These are phyloP conservation scores for Gymnocheta viridis DNA, from an alignment of 2,888 invertebrate species.

Conservation along the genomic window DNA sequence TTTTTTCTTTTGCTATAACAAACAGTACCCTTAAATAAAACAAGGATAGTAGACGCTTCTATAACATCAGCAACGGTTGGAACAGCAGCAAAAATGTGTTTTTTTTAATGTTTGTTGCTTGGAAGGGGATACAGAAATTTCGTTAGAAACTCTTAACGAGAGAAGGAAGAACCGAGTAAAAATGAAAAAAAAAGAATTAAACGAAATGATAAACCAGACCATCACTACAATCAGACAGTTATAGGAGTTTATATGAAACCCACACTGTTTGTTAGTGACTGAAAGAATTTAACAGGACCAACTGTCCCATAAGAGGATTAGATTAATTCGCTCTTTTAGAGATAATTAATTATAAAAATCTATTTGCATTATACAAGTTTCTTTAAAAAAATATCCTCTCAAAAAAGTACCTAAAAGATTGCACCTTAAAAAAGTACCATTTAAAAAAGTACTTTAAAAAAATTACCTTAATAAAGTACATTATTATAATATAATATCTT, in stretches of 20 bases:
- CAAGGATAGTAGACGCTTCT: slow-evolving; percentile 59
- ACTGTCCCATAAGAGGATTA: slow-evolving; percentile 38
- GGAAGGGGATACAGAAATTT: slow-evolving; percentile 50
- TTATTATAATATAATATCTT: too few species aligned
- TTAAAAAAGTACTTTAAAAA: neutral
- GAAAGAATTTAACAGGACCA: slow-evolving; percentile 9
- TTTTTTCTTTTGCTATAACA: slow-evolving; percentile 36
- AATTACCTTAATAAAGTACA: too few species aligned
- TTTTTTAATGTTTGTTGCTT: slow-evolving; percentile 3
- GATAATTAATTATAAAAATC: too few species aligned
- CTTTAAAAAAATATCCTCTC: neutral
- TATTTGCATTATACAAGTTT: too few species aligned
- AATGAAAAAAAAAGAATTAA: neutral
- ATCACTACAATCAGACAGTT: slow-evolving; percentile 18
- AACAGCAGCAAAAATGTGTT: slow-evolving; percentile 29
- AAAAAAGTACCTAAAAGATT: neutral
- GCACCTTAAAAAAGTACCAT: neutral
- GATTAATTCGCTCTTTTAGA: too few species aligned
- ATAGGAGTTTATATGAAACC: slow-evolving; percentile 33
- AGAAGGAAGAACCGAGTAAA: neutral
- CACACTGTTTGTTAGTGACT: slow-evolving; percentile 1
- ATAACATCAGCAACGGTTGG: slow-evolving; percentile 52
- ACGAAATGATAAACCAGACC: slow-evolving; percentile 47
- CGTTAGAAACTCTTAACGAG: slow-evolving; percentile 41
- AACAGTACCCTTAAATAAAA: slow-evolving; percentile 63